Percentiles rank a stretch among this genome's conserved stretches.
phyloP scores from a whole-genome alignment of 1,140 invertebrate species.

The Gerris buenoi region DNA sequence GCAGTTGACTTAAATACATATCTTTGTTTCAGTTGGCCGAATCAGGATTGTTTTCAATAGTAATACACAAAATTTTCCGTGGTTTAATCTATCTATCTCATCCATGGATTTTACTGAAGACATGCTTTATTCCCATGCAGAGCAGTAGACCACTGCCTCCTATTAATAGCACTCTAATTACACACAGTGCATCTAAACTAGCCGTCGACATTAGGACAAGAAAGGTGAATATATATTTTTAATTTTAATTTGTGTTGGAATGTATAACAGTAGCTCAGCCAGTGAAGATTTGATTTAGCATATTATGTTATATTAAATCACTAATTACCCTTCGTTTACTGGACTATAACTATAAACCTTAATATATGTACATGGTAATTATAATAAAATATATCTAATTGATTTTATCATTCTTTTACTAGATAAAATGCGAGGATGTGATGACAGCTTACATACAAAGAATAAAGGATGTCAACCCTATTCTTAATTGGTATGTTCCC shows the following conservation, averaged over 20 bases:
- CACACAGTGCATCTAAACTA: neutral
- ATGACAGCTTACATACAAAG: constrained; percentile 45
- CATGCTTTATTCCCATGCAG: neutral
- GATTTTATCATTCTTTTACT: constrained; percentile 16
- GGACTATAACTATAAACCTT: neutral
- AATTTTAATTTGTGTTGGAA: neutral
- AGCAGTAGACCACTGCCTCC: neutral
- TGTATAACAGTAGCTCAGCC: neutral
- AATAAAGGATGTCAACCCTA: constrained; percentile 46
- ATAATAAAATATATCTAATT: neutral
- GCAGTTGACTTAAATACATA: neutral
- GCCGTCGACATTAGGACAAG: neutral
- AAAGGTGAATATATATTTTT: neutral
- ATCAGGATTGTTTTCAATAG: neutral
- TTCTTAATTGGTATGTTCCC: constrained; percentile 39
- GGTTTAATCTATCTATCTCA: neutral
- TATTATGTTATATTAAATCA: neutral
- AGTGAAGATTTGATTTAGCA: neutral
- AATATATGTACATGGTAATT: neutral
- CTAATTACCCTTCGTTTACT: neutral
- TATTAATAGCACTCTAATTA: neutral
- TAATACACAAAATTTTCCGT: neutral
- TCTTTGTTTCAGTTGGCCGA: neutral
- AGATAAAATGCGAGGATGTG: constrained; percentile 42
- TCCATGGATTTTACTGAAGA: neutral